Evolutionary conservation across 2,113 vertebrate genomes (phyloP).

Genomic region (Scomber scombrus): DNA sequence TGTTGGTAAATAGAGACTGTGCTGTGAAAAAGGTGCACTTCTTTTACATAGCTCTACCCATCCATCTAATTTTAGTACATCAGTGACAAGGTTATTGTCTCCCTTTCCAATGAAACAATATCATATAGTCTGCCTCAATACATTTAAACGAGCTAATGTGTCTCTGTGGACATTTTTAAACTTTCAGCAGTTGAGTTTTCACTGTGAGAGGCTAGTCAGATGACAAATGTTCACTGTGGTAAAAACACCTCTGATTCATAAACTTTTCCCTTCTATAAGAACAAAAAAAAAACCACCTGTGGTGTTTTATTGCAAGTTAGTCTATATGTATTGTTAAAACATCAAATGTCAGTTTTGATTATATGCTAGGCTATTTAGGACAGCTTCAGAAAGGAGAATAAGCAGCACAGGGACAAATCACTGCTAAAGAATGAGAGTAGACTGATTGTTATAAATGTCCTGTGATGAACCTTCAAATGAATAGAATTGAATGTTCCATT

Average conservation of each 20-base stretch:
- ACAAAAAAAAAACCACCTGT: too few species aligned
- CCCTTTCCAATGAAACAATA: too few species aligned
- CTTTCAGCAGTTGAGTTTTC: background rate
- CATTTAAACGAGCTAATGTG: background rate
- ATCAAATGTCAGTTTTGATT: too few species aligned
- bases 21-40: background rate
- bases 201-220: too few species aligned
- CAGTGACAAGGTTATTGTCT: background rate
- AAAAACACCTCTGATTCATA: too few species aligned
- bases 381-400: too few species aligned
- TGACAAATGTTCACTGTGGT: too few species aligned
- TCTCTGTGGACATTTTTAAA: background rate
- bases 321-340: too few species aligned
- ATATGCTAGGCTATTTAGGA: too few species aligned
- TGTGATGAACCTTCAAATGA: background rate
- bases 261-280: too few species aligned
- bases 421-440: background rate
- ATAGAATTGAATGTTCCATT: background rate
- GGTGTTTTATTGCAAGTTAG: too few species aligned
- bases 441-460: background rate
- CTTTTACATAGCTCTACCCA: background rate
- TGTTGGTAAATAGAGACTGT: background rate
- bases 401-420: too few species aligned
- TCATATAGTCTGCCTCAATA: background rate
- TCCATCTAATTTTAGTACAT: background rate